Base-by-base conservation (phyloP, 2,888 invertebrate species). In the Parnassius apollo region DNA sequence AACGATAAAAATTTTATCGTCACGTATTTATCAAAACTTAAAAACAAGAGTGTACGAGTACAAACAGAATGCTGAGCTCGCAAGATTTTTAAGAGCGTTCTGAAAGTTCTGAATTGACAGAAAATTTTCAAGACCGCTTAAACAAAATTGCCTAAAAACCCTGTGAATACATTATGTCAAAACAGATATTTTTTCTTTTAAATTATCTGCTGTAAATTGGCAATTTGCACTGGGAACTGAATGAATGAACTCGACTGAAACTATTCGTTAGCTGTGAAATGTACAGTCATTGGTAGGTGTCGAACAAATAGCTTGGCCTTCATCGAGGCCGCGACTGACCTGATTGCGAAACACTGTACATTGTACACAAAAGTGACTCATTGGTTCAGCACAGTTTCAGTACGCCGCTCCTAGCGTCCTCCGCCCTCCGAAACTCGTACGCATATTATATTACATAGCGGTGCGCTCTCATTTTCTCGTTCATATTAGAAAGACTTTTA, bases 281-380 rank as follows among this genome's bases (percentile, higher is more conserved):
- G 53, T 46, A 59, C 22, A 46, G 54, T 63, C 55, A 42, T 25
- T 51, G 62, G 66, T 62, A 67, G 54, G 58, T 62, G 60, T 61
- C 50, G 55, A 55, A 25, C 58, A 56, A 55, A 70, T 74, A 87
- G 78, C 88, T 68, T 75, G 88, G 78, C 88, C 88, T 88, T 84
- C 73, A 71, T 66, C 84, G 83, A 85, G 87, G 87, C 83, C 85
- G 76, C 71, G 66, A 58, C 75, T 84, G 87, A 86, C 88, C 88
- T 85, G 88, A 84, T 87, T 81, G 57, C 74, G 64, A 74, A 73
- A 74, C 75, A 75, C 74, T 74, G 60, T 60, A 74, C 75, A 75
- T 73, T 74, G 60, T 60, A 64, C 64, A 64, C 60, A 64, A 59
- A 60, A 35, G 49, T 64, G 67, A 68, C 62, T 86, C 87, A 86